Conservation (phyloP, 2,888 invertebrate species). For the Tribolium freemani region DNA sequence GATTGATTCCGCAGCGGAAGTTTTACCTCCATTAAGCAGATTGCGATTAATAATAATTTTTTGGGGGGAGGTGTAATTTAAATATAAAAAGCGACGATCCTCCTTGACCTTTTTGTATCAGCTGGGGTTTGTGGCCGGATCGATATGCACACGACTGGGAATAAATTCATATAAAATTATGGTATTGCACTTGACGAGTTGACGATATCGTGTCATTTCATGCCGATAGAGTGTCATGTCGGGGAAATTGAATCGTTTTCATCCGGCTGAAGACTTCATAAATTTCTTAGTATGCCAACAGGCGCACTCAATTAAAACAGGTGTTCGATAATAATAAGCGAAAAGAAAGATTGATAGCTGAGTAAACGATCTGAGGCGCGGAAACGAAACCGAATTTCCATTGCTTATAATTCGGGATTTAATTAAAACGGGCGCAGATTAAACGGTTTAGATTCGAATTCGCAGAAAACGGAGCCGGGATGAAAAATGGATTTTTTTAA, state of each 20-base stretch:
- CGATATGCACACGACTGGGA: constrained; percentile 16
- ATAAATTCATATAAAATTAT: constrained; percentile 32
- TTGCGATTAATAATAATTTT: neutral
- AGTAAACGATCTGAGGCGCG: neutral
- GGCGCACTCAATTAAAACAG: constrained; percentile 30
- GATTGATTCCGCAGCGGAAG: constrained; percentile 4
- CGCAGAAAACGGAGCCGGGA: no score
- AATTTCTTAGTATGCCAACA: constrained; percentile 6
- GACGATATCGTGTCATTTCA: constrained; percentile 1
- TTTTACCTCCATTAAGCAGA: neutral
- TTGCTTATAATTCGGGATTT: neutral
- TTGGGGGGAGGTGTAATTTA: neutral
- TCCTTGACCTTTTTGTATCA: constrained; percentile 39
- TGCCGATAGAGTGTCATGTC: neutral
- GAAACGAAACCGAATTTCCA: neutral
- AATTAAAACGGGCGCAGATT: neutral
- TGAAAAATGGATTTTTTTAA: no score
- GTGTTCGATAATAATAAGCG: constrained; percentile 7
- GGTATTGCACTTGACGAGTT: constrained; percentile 17
- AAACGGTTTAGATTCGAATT: no score
- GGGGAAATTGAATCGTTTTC: constrained; percentile 17
- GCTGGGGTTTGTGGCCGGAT: constrained; percentile 21
- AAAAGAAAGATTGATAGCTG: neutral
- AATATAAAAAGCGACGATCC: neutral
- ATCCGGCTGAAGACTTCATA: constrained; percentile 23